These are phyloP conservation scores for Anas bahamensis DNA, from an alignment of 2,797 vertebrate genomes.

Conservation along the genomic window DNA sequence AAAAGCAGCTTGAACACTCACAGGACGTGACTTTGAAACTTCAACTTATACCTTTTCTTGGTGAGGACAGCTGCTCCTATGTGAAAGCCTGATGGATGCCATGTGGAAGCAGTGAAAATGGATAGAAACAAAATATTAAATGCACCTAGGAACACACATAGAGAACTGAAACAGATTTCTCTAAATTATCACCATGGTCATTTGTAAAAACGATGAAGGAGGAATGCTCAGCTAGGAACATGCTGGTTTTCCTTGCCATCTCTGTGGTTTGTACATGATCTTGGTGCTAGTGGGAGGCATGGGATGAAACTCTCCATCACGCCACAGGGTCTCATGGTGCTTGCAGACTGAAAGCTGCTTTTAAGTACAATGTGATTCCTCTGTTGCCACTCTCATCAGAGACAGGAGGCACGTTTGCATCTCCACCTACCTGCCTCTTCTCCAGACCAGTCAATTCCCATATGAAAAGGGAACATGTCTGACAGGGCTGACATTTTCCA, in stretches of 20 bases:
- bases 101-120: not conserved
- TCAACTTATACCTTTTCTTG: not conserved
- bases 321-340: not conserved
- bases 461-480: not conserved
- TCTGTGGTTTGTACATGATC: not conserved
- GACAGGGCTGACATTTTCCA: not conserved
- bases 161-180: not conserved
- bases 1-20: not conserved
- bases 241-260: not conserved
- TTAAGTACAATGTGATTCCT: not conserved
- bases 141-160: not conserved
- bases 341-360: not conserved
- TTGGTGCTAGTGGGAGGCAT: not conserved
- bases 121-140: not conserved
- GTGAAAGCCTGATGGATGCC: rapidly evolving
- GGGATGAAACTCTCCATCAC: not conserved
- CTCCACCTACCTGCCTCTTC: not conserved
- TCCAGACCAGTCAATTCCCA: not conserved
- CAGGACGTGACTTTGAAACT: not conserved
- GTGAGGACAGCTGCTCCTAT: not conserved
- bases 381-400: not conserved
- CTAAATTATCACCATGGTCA: not conserved
- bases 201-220: not conserved
- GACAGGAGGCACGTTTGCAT: not conserved
- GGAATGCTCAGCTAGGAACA: not conserved